Base-by-base conservation (phyloP, 64 coral and sea anemone species). In the Acropora yongei region DNA sequence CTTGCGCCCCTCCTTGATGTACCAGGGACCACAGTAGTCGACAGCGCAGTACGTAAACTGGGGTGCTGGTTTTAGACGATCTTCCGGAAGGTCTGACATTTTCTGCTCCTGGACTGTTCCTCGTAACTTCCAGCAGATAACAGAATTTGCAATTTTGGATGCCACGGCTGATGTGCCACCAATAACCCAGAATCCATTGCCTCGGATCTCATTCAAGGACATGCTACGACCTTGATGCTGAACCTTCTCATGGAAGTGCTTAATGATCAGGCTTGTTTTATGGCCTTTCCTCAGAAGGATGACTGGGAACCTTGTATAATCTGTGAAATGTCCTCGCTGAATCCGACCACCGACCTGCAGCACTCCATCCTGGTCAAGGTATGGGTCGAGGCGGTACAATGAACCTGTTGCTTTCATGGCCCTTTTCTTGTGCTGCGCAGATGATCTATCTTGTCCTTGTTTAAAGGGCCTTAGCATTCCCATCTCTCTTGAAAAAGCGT, bases 391-490 rank as follows among this genome's bases (percentile, higher is more conserved):
- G 68, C 68, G 7, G 13, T 72, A 72, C 68, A 72, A 72, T 17
- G 13, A 72, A 40, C 68, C 18, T 40, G 11, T 72, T 40, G 68
- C 68, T 55, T 55, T 55, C 51, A 55, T 55, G 51, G 51, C 51
- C 43, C 73, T 75, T 40, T 75, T 75, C 30, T 75, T 75, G 20
- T 39, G 73, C 73, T 3, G 73, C 30, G 73, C 73, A 44, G 73
- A 20, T 75, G 73, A 75, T 41, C 73, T 75, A 75, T 75, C 73
- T 41, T 75, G 73, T 75, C 42, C 73, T 75, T 75, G 20, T 75
- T 75, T 19, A 75, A 75, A 75, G 5, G 73, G 73, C 42, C 43
- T 75, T 75, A 75, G 11, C 30, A 41, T 40, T 42, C 73, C 30
- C 73, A 75, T 75, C 66, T 68, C 66, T 16, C 66, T 68, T 68